Conservation (phyloP, 2,888 invertebrate genomes). For the Pseudanteris insignis region DNA sequence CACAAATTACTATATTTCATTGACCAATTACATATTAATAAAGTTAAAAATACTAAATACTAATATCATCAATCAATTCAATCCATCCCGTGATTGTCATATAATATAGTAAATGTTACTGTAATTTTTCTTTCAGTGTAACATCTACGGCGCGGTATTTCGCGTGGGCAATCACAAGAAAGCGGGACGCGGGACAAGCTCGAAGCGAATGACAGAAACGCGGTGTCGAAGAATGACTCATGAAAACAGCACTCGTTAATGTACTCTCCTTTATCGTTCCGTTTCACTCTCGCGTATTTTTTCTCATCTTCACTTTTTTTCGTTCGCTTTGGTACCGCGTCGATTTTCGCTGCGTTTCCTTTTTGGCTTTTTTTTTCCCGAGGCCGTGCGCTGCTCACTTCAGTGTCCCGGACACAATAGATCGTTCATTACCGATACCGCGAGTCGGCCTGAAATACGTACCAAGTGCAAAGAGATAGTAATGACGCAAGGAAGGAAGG, state of each 20-base stretch:
- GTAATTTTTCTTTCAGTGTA: too few relatives aligned
- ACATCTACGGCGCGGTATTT: too few relatives aligned
- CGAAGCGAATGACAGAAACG: conserved; percentile 29
- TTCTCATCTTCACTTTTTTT: conserved; percentile 16
- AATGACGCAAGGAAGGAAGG: conserved; percentile 48
- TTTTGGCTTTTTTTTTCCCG: too few relatives aligned
- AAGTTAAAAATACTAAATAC: too few relatives aligned
- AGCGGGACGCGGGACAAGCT: conserved; percentile 13
- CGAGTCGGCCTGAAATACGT: conserved; percentile 38
- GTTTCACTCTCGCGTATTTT: conserved; percentile 25
- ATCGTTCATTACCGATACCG: conserved; percentile 64
- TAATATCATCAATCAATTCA: too few relatives aligned
- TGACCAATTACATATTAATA: too few relatives aligned
- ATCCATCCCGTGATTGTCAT: too few relatives aligned
- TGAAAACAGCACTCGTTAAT: conserved; percentile 43
- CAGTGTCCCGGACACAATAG: conserved; percentile 57
- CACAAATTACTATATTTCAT: too few relatives aligned
- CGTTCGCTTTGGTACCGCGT: conserved; percentile 6
- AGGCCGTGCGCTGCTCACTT: conserved; percentile 37
- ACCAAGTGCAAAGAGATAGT: conserved; percentile 51
- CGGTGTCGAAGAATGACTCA: conserved; percentile 35
- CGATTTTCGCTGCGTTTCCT: conserved; percentile 19
- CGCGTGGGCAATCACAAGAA: conserved; percentile 27
- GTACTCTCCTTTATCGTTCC: conserved; percentile 42
- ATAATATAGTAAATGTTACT: too few relatives aligned